Evolutionary conservation across 2,113 vertebrate genomes (phyloP).

Genomic region (Cyanoderma ruficeps): DNA sequence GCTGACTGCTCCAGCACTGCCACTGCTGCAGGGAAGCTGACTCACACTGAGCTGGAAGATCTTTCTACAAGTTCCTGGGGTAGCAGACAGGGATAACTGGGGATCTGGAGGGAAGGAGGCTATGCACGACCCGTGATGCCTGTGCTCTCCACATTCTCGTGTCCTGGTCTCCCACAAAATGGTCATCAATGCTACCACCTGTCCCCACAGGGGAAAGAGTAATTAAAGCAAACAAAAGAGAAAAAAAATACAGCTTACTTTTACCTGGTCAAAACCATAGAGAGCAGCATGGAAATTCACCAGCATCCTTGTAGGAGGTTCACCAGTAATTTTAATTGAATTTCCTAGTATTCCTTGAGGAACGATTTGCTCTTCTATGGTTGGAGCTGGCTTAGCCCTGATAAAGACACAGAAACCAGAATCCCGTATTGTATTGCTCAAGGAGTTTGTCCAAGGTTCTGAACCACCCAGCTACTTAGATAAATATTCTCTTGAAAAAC

Average conservation of each 20-base stretch:
- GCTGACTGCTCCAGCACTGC: not conserved
- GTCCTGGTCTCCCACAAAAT: not conserved
- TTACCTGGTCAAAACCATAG: constrained; percentile 81
- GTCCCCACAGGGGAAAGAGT: not conserved
- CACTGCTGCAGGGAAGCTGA: not conserved
- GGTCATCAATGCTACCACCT: not conserved
- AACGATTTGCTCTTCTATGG: constrained; percentile 75
- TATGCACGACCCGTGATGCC: accelerated
- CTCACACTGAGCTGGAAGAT: not conserved
- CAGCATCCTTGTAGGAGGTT: constrained; percentile 79
- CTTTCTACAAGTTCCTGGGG: not conserved
- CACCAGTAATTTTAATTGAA: constrained; percentile 83
- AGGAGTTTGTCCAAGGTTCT: constrained; percentile 77
- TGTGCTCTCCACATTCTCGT: not conserved
- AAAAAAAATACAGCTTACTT: not conserved
- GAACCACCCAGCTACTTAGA: constrained; percentile 79
- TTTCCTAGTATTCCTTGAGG: constrained; percentile 82
- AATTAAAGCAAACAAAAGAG: not conserved
- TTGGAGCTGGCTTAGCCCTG: constrained; percentile 76
- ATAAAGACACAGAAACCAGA: constrained; percentile 79
- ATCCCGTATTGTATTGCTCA: constrained; percentile 71
- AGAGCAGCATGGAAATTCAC: constrained; percentile 79
- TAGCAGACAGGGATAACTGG: not conserved
- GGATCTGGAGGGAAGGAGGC: not conserved
- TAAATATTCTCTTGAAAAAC: constrained; percentile 78